Conservation (phyloP, 1,140 invertebrate genomes). For the Triops longicaudatus region DNA sequence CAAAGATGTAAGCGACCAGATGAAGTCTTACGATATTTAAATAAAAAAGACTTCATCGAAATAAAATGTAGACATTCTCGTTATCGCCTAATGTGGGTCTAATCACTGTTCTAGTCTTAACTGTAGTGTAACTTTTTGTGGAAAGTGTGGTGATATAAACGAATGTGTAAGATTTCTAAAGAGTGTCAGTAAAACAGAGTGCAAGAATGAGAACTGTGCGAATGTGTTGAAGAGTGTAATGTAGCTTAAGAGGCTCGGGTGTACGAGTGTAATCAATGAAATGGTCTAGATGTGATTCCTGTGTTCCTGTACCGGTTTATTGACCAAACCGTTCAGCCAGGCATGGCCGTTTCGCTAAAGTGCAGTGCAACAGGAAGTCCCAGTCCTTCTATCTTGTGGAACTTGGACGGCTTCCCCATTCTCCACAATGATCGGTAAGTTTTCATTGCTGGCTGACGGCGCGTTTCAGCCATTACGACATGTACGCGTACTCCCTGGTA, state of each 20-base stretch:
- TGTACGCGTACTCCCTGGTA: too few species aligned
- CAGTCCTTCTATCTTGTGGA: conserved; percentile 81
- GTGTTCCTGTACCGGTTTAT: conserved; percentile 81
- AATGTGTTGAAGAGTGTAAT: neutral
- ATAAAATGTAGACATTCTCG: too few species aligned
- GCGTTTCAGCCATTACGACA: neutral
- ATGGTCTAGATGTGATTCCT: conserved; percentile 60
- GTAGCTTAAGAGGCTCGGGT: neutral
- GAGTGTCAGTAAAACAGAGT: too few species aligned
- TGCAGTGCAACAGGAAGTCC: conserved; percentile 86
- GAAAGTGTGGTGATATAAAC: too few species aligned
- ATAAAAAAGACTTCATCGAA: too few species aligned
- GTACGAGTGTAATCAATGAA: neutral
- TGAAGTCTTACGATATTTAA: too few species aligned
- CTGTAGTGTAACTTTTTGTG: too few species aligned
- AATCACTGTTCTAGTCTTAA: too few species aligned
- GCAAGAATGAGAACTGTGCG: neutral
- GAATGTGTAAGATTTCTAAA: too few species aligned
- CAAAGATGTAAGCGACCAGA: too few species aligned
- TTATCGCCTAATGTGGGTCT: too few species aligned
- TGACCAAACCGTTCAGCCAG: conserved; percentile 78
- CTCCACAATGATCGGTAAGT: conserved; percentile 41
- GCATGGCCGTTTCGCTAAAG: conserved; percentile 76
- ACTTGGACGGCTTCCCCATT: conserved; percentile 73
- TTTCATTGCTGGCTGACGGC: neutral